Evolutionary conservation across 1,140 invertebrate species (phyloP).

Genomic region (Cydia splendana): DNA sequence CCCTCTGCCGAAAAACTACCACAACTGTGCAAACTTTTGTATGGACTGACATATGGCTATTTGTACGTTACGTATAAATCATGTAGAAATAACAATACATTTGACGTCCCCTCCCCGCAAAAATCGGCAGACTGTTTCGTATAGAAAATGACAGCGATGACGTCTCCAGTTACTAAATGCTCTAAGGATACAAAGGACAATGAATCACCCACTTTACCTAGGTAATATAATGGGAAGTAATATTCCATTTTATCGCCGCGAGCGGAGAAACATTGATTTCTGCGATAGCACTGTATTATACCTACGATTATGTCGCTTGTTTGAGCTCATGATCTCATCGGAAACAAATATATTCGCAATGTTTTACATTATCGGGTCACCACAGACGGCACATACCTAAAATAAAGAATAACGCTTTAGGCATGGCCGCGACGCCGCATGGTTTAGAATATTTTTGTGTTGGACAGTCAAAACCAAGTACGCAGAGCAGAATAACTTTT

Average conservation of each 20-base stretch:
- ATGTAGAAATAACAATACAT: no score
- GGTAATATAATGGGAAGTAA: not conserved
- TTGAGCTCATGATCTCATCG: slow-evolving; percentile 31
- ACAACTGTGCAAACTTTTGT: no score
- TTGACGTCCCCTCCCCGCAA: no score
- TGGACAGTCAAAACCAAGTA: not conserved
- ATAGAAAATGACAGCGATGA: no score
- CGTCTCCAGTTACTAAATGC: no score
- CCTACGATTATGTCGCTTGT: slow-evolving; percentile 20
- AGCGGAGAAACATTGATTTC: not conserved
- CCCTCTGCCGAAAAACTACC: no score
- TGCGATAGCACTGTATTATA: not conserved
- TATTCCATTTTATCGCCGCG: not conserved
- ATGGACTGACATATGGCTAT: no score
- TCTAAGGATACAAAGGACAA: no score
- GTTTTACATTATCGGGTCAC: slow-evolving; percentile 6
- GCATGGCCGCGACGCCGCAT: not conserved
- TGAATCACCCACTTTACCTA: not conserved
- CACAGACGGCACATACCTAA: not conserved
- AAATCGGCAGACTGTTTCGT: no score
- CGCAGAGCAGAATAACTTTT: no score
- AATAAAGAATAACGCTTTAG: not conserved
- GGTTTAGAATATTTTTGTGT: not conserved
- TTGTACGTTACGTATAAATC: no score
- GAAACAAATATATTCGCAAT: slow-evolving; percentile 25